Evolutionary conservation across 2,888 invertebrate genomes (phyloP), one percentile per base, ranked within the genome.

Genomic region (Ectobius pallidus): DNA sequence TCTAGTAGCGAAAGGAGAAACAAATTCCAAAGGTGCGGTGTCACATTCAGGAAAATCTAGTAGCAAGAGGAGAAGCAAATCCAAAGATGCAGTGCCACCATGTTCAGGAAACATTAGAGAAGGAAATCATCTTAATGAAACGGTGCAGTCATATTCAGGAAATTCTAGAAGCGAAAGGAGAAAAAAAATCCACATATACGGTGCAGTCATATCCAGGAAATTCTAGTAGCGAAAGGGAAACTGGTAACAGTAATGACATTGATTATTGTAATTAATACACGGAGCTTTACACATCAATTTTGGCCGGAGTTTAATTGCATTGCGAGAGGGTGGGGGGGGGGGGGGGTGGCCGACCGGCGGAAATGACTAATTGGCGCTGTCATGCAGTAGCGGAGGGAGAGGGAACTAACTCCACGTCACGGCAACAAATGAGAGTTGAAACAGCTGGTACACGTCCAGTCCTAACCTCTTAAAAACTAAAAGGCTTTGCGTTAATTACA

Each of bases 331-430:
- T 25, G 46, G 65, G 11, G 63, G 44, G 42, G 25, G 16, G 22
- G 25, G 25, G 42, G 22, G 18, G 16, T 44, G 44, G 65, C 22
- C n/a, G n/a, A n/a, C n/a, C 42, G 42, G 65, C 65, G 65, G 65
- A 65, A 65, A 65, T 65, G 65, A 65, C 65, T 65, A 65, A 65
- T 65, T 65, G 65, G 44, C 44, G 27, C 65, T 65, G 65, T 65
- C 65, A 44, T 27, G 65, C 25, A 25, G 42, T n/a, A n/a, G 44
- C 46, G 65, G 30, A 46, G 65, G 58, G 58, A 65, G 65, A n/a
- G 27, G 9, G 16, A 55, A 27, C 55, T 25, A 55, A 55, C 55
- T 1, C 2, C 58, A 58, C 58, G 58, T 32, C 27, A 22, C 55
- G 55, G 2, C 14, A 58, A 3, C 0, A 2, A 30, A n/a, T 30